phyloP scores from a whole-genome alignment of 2,113 vertebrate species.

The Brienomyrus longianalis region DNA sequence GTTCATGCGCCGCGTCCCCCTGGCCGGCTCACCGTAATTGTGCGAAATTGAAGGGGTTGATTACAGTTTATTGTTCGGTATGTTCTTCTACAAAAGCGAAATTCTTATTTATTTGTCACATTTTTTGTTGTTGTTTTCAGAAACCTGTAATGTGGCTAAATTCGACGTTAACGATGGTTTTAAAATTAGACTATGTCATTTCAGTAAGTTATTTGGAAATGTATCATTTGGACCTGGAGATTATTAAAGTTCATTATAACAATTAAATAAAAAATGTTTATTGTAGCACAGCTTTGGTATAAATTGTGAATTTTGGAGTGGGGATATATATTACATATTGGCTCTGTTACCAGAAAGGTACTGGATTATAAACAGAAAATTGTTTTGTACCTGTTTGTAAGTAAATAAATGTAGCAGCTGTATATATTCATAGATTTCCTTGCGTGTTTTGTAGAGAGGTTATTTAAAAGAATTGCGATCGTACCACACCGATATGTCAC shows the following conservation, averaged over 20 bases:
- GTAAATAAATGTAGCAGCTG: background rate
- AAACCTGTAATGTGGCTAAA: background rate
- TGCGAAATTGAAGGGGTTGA: constrained; percentile 46
- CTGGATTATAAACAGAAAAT: background rate
- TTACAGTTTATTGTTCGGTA: constrained; percentile 38
- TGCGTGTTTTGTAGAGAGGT: background rate
- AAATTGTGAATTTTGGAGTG: too few relatives aligned
- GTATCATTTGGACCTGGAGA: background rate
- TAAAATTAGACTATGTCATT: background rate
- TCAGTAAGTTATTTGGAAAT: background rate
- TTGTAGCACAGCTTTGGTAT: too few relatives aligned
- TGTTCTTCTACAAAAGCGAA: constrained; percentile 6
- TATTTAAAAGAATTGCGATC: background rate
- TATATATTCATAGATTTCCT: background rate
- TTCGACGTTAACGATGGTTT: background rate
- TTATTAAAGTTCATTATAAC: too few relatives aligned
- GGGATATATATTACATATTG: background rate
- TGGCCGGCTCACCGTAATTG: constrained; percentile 27
- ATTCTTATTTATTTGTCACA: background rate
- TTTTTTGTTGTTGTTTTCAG: background rate
- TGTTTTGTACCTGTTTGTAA: background rate
- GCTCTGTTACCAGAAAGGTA: background rate
- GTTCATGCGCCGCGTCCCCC: constrained; percentile 45
- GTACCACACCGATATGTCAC: background rate
- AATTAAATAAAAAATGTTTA: too few relatives aligned